Evolutionary conservation across 1,140 invertebrate species (phyloP).

Genomic region (Brachionus paranguensis): DNA sequence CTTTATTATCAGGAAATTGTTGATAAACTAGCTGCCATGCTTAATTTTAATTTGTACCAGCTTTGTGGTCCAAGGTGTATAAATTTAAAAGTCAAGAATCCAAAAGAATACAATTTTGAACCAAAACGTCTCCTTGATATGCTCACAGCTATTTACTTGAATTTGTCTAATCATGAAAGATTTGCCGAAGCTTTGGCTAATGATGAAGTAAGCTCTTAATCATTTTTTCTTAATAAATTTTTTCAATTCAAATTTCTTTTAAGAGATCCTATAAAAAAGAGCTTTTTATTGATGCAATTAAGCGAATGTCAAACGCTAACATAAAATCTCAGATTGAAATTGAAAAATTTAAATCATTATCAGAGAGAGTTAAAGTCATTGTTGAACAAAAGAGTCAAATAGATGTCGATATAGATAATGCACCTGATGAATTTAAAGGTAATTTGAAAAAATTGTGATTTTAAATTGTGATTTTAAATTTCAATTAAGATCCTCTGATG

Average conservation of each 20-base stretch:
- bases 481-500: constrained; percentile 78
- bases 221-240: not conserved
- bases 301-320: constrained; percentile 68
- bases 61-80: constrained; percentile 94
- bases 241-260: constrained; percentile 44
- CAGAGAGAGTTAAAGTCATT: constrained; percentile 71
- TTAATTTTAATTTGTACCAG: constrained; percentile 93
- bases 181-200: constrained; percentile 80
- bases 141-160: constrained; percentile 90
- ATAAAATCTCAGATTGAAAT: constrained; percentile 76
- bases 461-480: constrained; percentile 15
- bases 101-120: constrained; percentile 93
- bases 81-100: constrained; percentile 89
- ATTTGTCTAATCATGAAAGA: constrained; percentile 76
- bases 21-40: constrained; percentile 86
- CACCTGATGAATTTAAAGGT: constrained; percentile 81
- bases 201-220: constrained; percentile 62
- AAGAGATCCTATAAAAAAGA: constrained; percentile 86
- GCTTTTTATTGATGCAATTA: constrained; percentile 80
- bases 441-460: constrained; percentile 44
- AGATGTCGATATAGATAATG: constrained; percentile 80
- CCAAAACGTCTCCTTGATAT: constrained; percentile 79
- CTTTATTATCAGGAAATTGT: constrained; percentile 64
- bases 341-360: constrained; percentile 72
- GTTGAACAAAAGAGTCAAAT: constrained; percentile 65